Evolutionary conservation across 2,113 vertebrate species (phyloP).

Genomic region (Cebidichthys violaceus): DNA sequence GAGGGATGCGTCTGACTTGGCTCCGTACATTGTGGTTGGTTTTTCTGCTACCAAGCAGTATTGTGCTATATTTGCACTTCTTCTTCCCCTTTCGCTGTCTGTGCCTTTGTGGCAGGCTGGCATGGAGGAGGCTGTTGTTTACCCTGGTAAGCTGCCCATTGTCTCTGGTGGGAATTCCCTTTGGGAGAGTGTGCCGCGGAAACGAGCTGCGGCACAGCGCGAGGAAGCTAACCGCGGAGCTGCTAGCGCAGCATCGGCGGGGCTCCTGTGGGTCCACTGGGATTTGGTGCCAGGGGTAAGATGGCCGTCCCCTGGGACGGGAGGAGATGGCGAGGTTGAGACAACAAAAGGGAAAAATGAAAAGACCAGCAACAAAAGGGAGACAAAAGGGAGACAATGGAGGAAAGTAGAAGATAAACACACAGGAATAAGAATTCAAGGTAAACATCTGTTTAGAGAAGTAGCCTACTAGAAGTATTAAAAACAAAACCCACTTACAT

Average conservation of each 20-base stretch:
- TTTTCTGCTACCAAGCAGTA: conserved; percentile 43
- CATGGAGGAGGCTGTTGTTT: conserved; percentile 79
- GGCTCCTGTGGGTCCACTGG: conserved; percentile 63
- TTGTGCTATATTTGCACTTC: conserved; percentile 70
- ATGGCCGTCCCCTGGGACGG: conserved; percentile 64
- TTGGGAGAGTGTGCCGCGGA: conserved; percentile 66
- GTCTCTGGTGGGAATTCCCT: conserved; percentile 80
- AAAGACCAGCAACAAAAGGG: conserved; percentile 39
- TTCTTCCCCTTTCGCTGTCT: conserved; percentile 57
- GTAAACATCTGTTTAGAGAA: conserved; percentile 4
- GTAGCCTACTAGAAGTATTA: background rate
- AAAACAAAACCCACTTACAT: background rate
- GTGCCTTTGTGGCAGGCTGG: conserved; percentile 72
- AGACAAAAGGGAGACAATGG: conserved; percentile 21
- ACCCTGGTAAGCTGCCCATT: conserved; percentile 81
- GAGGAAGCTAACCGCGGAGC: conserved; percentile 50
- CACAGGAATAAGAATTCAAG: conserved; percentile 17
- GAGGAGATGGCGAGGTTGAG: conserved; percentile 46
- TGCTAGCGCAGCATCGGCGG: conserved; percentile 39
- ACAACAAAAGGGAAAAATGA: conserved; percentile 53
- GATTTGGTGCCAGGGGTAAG: conserved; percentile 72
- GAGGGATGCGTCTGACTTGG: conserved; percentile 64
- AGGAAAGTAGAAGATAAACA: conserved; percentile 38
- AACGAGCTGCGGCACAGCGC: conserved; percentile 47
- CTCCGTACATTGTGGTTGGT: conserved; percentile 48